phyloP scores from a whole-genome alignment of 2,888 invertebrate species.

The Diarsia dahlii region DNA sequence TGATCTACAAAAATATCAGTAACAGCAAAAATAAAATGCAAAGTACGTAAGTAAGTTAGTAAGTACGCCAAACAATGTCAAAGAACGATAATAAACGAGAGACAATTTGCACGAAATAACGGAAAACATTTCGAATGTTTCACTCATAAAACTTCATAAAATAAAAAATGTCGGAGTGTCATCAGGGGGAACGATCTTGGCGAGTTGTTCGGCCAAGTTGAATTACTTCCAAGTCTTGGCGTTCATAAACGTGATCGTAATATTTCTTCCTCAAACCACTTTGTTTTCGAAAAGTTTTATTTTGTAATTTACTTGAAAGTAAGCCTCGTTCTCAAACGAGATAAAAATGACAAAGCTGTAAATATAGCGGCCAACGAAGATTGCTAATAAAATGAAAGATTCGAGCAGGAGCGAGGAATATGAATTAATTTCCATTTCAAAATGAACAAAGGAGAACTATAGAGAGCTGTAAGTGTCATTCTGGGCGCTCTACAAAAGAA shows the following conservation, averaged over 20 bases:
- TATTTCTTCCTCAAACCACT: slow-evolving; percentile 75
- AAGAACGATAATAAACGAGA: slow-evolving; percentile 55
- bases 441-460: slow-evolving; percentile 6
- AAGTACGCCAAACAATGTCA: slow-evolving; percentile 48
- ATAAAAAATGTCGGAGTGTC: slow-evolving; percentile 69
- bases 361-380: slow-evolving; percentile 42
- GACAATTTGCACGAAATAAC: slow-evolving; percentile 60
- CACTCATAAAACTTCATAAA: slow-evolving; percentile 71
- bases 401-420: slow-evolving; percentile 16
- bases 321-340: slow-evolving; percentile 50
- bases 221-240: slow-evolving; percentile 78
- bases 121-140: slow-evolving; percentile 59
- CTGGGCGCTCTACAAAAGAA: slow-evolving; percentile 39
- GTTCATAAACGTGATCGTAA: slow-evolving; percentile 80
- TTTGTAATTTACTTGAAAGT: slow-evolving; percentile 75
- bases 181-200: slow-evolving; percentile 80
- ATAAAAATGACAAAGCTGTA: slow-evolving; percentile 60
- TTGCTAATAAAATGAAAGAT: slow-evolving; percentile 41
- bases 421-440: slow-evolving; percentile 25
- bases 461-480: slow-evolving; percentile 9
- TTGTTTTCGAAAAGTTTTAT: slow-evolving; percentile 76
- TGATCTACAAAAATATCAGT: slow-evolving; percentile 14
- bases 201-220: slow-evolving; percentile 78
- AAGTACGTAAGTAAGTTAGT: slow-evolving; percentile 5
- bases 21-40: slow-evolving; percentile 21